phyloP scores from a whole-genome alignment of 2,113 vertebrate species.

The Labrus mixtus region DNA sequence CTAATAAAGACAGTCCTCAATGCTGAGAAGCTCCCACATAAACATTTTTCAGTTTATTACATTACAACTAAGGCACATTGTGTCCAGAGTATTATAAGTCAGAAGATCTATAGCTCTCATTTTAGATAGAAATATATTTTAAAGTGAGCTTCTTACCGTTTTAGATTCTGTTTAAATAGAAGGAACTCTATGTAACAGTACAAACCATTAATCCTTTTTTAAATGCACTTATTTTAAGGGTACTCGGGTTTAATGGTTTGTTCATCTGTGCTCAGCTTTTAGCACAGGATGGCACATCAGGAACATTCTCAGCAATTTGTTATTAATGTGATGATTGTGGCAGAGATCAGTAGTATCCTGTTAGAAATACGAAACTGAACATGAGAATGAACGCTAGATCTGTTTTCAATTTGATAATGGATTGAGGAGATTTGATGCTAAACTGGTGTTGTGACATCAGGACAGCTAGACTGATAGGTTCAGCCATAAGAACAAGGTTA shows the following conservation, averaged over 20 bases:
- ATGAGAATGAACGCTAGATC: neutral
- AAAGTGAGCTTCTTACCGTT: neutral
- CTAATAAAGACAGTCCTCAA: neutral
- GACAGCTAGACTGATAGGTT: neutral
- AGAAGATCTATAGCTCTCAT: too few species aligned
- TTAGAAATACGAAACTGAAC: neutral
- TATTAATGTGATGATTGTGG: neutral
- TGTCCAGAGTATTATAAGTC: too few species aligned
- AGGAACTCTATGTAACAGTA: slow-evolving; percentile 3
- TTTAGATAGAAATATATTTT: neutral
- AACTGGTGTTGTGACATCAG: neutral
- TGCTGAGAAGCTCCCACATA: neutral
- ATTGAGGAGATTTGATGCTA: neutral
- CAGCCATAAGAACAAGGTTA: neutral
- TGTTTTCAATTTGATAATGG: neutral
- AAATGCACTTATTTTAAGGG: neutral
- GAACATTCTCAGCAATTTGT: too few species aligned
- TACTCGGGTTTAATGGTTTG: neutral
- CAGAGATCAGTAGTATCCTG: neutral
- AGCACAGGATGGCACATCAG: neutral
- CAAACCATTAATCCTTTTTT: slow-evolving; percentile 9
- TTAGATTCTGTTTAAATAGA: neutral
- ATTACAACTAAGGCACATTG: too few species aligned
- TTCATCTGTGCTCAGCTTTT: neutral
- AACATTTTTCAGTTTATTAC: too few species aligned